Conservation (phyloP, 37 sponge, comb jelly and placozoan genomes). For the Chondrilla cf. caribensis region DNA sequence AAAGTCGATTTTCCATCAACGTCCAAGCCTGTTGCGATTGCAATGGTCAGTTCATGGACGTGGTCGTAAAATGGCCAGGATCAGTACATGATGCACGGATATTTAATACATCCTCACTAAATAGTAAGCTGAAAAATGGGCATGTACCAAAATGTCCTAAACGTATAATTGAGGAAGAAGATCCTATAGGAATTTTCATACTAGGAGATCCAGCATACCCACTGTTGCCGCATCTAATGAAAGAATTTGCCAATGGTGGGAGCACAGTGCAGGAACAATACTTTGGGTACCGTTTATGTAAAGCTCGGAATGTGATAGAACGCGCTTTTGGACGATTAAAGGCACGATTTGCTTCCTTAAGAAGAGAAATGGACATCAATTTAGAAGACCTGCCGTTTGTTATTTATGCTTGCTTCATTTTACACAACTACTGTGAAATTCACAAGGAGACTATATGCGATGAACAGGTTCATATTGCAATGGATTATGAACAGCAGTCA, state of each 20-base stretch:
- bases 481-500: conserved; percentile 2
- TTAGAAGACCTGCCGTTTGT: conserved; percentile 22
- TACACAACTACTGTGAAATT: conserved; percentile 25
- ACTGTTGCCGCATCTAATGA: conserved; percentile 30
- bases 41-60: conserved; percentile 27
- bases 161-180: conserved; percentile 1
- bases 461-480: conserved; percentile 1
- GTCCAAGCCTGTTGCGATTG: conserved; percentile 31
- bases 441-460: conserved; percentile 6
- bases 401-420: conserved; percentile 29
- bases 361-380: conserved; percentile 30
- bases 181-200: conserved; percentile 15
- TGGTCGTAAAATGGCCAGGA: conserved; percentile 36
- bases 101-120: conserved; percentile 26
- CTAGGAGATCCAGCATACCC: conserved; percentile 40
- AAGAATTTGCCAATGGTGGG: conserved; percentile 34
- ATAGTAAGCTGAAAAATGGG: not conserved
- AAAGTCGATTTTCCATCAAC: conserved; percentile 20
- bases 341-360: conserved; percentile 5
- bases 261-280: conserved; percentile 14
- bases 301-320: conserved; percentile 17
- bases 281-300: conserved; percentile 13
- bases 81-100: conserved; percentile 32
- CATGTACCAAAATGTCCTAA: conserved; percentile 15
- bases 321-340: conserved; percentile 21